These are phyloP conservation scores for Clarias platycephalus DNA, from an alignment of 2,797 vertebrate species.

Conservation along the genomic window DNA sequence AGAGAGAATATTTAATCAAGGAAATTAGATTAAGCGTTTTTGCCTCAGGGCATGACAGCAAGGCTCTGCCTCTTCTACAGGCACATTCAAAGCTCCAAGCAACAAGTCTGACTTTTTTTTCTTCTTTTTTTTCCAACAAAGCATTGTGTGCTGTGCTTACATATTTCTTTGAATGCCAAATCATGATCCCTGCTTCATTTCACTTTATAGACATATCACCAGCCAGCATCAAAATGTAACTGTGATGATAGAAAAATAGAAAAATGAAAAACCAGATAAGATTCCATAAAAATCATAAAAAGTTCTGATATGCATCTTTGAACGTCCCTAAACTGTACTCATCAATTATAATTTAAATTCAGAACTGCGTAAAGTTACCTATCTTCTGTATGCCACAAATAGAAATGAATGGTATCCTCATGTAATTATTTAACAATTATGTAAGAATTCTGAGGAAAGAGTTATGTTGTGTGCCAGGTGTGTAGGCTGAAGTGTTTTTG, in stretches of 20 bases:
- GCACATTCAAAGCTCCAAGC: slow-evolving; percentile 14
- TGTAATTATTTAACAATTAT: neutral
- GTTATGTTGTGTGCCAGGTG: neutral
- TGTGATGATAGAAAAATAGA: neutral
- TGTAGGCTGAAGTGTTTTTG: neutral
- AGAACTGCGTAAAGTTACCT: neutral
- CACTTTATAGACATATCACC: slow-evolving; percentile 48
- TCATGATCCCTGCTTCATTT: neutral
- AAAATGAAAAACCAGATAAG: neutral
- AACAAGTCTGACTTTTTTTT: slow-evolving; percentile 29
- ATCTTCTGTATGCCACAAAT: neutral
- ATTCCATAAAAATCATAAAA: no score
- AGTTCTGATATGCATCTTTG: neutral
- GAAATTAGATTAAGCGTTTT: slow-evolving; percentile 40
- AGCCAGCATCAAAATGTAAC: neutral
- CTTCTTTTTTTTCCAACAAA: neutral
- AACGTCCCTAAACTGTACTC: neutral
- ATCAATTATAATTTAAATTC: neutral
- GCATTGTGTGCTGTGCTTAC: slow-evolving; percentile 19
- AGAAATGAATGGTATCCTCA: neutral
- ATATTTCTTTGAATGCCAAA: slow-evolving; percentile 58
- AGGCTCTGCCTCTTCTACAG: slow-evolving; percentile 13
- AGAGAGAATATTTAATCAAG: slow-evolving; percentile 45
- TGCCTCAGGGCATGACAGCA: slow-evolving; percentile 33
- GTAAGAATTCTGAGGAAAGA: neutral